phyloP scores from a whole-genome alignment of 1,140 invertebrate species.

The Dendroctonus valens region DNA sequence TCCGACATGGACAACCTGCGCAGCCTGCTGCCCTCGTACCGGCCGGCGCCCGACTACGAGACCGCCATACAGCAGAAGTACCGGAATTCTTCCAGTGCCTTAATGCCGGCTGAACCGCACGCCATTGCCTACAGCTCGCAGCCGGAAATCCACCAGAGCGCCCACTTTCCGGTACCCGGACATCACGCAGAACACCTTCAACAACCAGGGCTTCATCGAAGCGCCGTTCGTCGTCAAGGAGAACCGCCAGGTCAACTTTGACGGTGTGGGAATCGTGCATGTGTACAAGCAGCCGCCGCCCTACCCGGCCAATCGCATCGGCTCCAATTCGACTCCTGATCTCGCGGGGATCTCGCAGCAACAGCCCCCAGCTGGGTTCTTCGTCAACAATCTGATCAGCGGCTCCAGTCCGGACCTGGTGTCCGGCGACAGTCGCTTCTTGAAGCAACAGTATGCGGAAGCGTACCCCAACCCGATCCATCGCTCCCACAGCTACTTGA shows the following conservation, averaged over 20 bases:
- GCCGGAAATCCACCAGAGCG: constrained; percentile 60
- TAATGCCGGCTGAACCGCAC: constrained; percentile 43
- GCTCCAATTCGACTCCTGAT: constrained; percentile 70
- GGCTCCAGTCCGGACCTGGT: constrained; percentile 77
- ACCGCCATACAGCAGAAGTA: constrained; percentile 85
- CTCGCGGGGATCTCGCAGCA: constrained; percentile 65
- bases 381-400: constrained; percentile 57
- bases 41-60: constrained; percentile 91
- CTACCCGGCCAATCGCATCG: constrained; percentile 63
- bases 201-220: constrained; percentile 40
- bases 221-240: constrained; percentile 33
- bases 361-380: constrained; percentile 41
- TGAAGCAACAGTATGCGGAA: neutral
- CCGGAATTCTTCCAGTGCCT: constrained; percentile 53
- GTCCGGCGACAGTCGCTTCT: constrained; percentile 58
- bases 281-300: constrained; percentile 81
- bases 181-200: constrained; percentile 59
- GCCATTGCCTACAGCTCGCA: constrained; percentile 61
- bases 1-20: constrained; percentile 57
- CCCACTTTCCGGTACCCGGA: constrained; percentile 58
- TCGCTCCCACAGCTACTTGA: constrained; percentile 55
- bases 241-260: constrained; percentile 47
- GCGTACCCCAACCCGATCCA: constrained; percentile 48
- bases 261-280: constrained; percentile 63
- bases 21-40: constrained; percentile 82